Evolutionary conservation across 30 jellyfish, hydroid and myxozoan genomes (phyloP).

Genomic region (Pelagia noctiluca): DNA sequence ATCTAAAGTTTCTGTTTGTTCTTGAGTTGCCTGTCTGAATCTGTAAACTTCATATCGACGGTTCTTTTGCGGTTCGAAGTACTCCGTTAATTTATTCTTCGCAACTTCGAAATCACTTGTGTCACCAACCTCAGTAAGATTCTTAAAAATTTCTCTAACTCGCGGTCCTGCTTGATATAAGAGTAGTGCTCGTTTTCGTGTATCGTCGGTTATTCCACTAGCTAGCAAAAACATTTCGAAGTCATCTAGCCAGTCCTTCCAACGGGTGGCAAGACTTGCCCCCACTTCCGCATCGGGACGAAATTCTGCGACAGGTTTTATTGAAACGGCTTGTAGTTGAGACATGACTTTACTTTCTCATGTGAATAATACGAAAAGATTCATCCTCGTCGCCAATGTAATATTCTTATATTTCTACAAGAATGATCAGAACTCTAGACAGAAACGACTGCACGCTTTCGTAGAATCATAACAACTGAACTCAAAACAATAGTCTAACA

Average conservation of each 20-base stretch:
- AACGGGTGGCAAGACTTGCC: slow-evolving; percentile 54
- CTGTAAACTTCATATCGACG: slow-evolving; percentile 48
- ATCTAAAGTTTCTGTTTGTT: slow-evolving; percentile 32
- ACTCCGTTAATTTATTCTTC: slow-evolving; percentile 17
- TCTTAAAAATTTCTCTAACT: slow-evolving; percentile 34
- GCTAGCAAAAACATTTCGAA: slow-evolving; percentile 43
- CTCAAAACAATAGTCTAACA: no score
- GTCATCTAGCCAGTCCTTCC: slow-evolving; percentile 53
- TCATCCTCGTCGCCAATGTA: background rate
- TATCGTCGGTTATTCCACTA: slow-evolving; percentile 44
- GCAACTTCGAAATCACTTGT: slow-evolving; percentile 20
- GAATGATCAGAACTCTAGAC: background rate
- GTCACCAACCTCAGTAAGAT: slow-evolving; percentile 28
- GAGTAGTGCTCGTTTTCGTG: slow-evolving; percentile 24
- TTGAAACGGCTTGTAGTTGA: slow-evolving; percentile 10
- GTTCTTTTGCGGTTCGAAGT: slow-evolving; percentile 53
- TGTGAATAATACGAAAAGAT: no score
- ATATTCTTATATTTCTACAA: background rate
- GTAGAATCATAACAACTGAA: background rate
- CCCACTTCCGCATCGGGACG: no score
- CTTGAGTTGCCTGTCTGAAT: slow-evolving; percentile 50
- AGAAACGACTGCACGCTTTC: background rate
- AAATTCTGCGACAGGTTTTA: slow-evolving; percentile 24
- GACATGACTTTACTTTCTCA: background rate
- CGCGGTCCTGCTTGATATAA: slow-evolving; percentile 58